Evolutionary conservation across 2,797 vertebrate species (phyloP).

Genomic region (Coregonus ussuriensis): DNA sequence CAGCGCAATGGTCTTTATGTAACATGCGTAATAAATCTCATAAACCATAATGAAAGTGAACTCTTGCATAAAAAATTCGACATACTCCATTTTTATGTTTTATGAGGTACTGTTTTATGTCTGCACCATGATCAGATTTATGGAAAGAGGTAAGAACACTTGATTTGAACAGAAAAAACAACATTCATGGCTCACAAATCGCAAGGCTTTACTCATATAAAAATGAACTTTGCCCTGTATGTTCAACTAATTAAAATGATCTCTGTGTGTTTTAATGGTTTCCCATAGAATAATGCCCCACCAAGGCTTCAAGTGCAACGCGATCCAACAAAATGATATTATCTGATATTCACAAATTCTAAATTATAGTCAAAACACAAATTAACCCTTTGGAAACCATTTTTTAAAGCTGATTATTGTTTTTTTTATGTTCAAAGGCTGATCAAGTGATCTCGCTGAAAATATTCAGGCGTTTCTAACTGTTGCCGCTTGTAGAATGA

Average conservation of each 20-base stretch:
- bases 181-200: background rate
- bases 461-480: background rate
- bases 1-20: slow-evolving; percentile 25
- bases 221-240: background rate
- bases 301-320: background rate
- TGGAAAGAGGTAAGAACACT: background rate
- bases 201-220: background rate
- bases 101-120: background rate
- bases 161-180: background rate
- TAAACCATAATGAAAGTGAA: slow-evolving; percentile 39
- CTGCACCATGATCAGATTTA: background rate
- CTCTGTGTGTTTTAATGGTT: background rate
- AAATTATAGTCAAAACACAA: background rate
- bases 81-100: background rate
- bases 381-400: background rate
- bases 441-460: background rate
- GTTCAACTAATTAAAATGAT: background rate
- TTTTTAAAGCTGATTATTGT: background rate
- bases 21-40: slow-evolving; percentile 38
- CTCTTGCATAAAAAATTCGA: slow-evolving; percentile 25
- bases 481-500: background rate
- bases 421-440: background rate
- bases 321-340: background rate
- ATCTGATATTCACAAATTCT: too few relatives aligned
- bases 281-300: background rate